Evolutionary conservation across 2,797 vertebrate species (phyloP), one percentile per base, ranked within the genome.

Genomic region (Syndactyla subalaris): DNA sequence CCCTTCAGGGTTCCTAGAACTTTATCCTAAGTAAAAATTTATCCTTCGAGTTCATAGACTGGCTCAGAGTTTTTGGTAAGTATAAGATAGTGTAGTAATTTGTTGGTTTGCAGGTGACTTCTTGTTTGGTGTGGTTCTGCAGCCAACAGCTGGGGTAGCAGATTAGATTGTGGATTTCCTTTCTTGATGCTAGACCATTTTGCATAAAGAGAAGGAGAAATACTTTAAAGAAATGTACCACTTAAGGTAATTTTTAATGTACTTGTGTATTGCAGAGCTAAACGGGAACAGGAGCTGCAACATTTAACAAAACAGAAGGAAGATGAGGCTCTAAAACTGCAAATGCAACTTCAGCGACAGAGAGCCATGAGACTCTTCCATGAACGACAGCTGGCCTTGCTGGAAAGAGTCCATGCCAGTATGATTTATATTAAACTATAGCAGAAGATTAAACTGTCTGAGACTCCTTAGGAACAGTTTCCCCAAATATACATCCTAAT

Each of bases 401-500:
- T 99, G 80, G 98, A 99, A 97, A 98, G 98, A 46, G 98, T 99
- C 71, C 98, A 98, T 92, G 96, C 99, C 88, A 98, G 99, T 99
- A 96, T 89, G 92, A 76, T 83, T 86, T 84, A 67, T 70, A 59
- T 88, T 94, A 49, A 93, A 92, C 67, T 80, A 39, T 51, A 66
- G 54, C 81, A 92, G 80, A 89, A 92, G 67, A 79, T 91, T 62
- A 38, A 86, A 85, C 20, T 78, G 55, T 74, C 66, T 76, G 23
- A 2, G 5, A 72, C 38, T 81, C 39, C 32, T 85, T 55, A 79
- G 74, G 79, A 94, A n/a, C 21, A 36, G 52, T 85, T 91, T 94
- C 39, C 23, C n/a, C 51, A 77, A 74, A 80, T 59, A 7, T 36
- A 4, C 89, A 85, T 76, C 62, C 54, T 62, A 49, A 51, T 68